Evolutionary conservation across 2,113 vertebrate genomes (phyloP), one percentile per base, ranked within the genome.

Genomic region (Rhea pennata): DNA sequence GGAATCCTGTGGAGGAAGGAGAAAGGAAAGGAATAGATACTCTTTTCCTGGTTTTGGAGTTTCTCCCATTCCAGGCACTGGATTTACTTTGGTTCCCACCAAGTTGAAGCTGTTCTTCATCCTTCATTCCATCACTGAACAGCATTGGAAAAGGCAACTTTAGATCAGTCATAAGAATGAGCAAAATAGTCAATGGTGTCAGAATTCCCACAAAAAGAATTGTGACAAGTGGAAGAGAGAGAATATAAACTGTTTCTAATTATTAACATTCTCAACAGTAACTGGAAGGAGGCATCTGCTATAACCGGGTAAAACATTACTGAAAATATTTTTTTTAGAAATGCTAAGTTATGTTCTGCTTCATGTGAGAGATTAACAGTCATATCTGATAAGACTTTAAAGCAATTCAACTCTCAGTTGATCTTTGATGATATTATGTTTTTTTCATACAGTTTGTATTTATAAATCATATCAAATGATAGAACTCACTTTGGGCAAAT

Each of bases 151-250:
- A 95, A 96, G 62, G 90, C 92, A 97, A 64, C 90, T 98, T 97
- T 95, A 96, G 76, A 95, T 94, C 79, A 13, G 88, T 97, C 64
- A 95, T 96, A 91, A 96, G 92, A 74, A 97, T 94, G 75, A 97
- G 90, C 90, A 96, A 96, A 96, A 89, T 73, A 88, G 70, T 97
- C 65, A 91, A 95, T 88, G 97, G 94, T 95, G 84, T 96, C 78
- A 96, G 67, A 97, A 84, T 97, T 84, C 88, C 96, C 86, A 97
- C 87, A 76, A 97, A 96, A 91, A 93, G 93, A 92, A 96, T 97
- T 93, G 48, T 95, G 93, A 88, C 54, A 65, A 93, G 97, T 84
- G 91, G 97, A 90, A 97, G 84, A 54, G 72, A 84, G 59, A 90
- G 90, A 40, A 65, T 80, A 83, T 59, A 96, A 95, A 86, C 56